These are phyloP conservation scores for Drosophila guanche DNA, from an alignment of 1,140 invertebrate species.

Conservation along the genomic window DNA sequence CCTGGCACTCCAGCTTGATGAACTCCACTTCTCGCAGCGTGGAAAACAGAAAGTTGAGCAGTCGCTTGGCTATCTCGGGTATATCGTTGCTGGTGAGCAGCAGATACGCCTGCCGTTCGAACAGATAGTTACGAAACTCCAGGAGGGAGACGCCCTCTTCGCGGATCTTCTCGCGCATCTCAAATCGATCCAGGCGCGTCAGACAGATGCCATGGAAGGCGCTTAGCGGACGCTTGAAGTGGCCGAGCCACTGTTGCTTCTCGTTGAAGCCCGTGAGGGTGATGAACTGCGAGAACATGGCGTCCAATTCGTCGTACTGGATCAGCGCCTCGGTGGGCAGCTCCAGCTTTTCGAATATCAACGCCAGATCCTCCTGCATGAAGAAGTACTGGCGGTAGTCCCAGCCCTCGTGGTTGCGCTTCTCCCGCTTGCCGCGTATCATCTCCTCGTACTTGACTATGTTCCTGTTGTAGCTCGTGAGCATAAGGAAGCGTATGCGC, in stretches of 20 bases:
- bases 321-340: slow-evolving; percentile 97
- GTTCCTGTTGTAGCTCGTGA: slow-evolving; percentile 94
- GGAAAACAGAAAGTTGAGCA: slow-evolving; percentile 77
- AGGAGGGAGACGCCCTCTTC: slow-evolving; percentile 90
- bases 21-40: slow-evolving; percentile 78
- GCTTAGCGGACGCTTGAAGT: slow-evolving; percentile 90
- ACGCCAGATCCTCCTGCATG: slow-evolving; percentile 96
- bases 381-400: slow-evolving; percentile 97
- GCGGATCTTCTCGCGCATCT: slow-evolving; percentile 88
- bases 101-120: slow-evolving; percentile 92
- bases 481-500: slow-evolving; percentile 91
- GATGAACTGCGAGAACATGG: slow-evolving; percentile 97
- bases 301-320: slow-evolving; percentile 98
- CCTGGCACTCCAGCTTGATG: slow-evolving; percentile 85
- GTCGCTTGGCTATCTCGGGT: slow-evolving; percentile 75
- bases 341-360: slow-evolving; percentile 96
- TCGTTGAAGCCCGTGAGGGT: slow-evolving; percentile 95
- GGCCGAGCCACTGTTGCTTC: slow-evolving; percentile 91
- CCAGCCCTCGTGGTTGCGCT: slow-evolving; percentile 95
- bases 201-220: slow-evolving; percentile 93
- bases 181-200: slow-evolving; percentile 87
- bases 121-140: slow-evolving; percentile 97
- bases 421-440: slow-evolving; percentile 94
- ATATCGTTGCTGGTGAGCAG: slow-evolving; percentile 71
- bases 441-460: slow-evolving; percentile 95